phyloP scores from a whole-genome alignment of 37 sponge, comb jelly and placozoan species.

The Petrosia ficiformis region DNA sequence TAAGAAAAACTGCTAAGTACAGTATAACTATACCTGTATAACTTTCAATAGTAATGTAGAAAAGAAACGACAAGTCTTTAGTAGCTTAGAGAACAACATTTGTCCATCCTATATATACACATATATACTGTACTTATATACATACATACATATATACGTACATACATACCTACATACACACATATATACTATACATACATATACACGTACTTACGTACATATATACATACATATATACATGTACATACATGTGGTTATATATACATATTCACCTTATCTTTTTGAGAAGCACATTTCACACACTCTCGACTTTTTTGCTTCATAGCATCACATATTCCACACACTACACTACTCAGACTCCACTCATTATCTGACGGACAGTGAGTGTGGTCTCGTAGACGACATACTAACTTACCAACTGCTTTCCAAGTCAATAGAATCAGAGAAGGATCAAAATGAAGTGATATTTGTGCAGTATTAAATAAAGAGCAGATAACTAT shows the following conservation, averaged over 20 bases:
- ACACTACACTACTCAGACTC: constrained; percentile 8
- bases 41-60: constrained; percentile 30
- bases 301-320: constrained; percentile 16
- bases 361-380: not conserved
- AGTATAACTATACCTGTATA: constrained; percentile 25
- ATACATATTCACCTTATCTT: constrained; percentile 7
- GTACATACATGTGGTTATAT: too few relatives aligned
- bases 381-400: not conserved
- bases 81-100: constrained; percentile 9
- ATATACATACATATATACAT: too few relatives aligned
- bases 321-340: constrained; percentile 34
- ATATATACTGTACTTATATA: too few relatives aligned
- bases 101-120: not conserved
- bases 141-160: too few relatives aligned
- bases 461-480: not conserved
- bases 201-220: too few relatives aligned
- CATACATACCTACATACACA: too few relatives aligned
- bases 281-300: not conserved
- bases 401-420: constrained; percentile 25
- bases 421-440: constrained; percentile 19
- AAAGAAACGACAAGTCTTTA: constrained; percentile 44
- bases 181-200: too few relatives aligned
- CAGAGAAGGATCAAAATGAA: constrained; percentile 57
- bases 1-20: too few relatives aligned
- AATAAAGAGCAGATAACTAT: constrained; percentile 1